Evolutionary conservation across 2,113 vertebrate species (phyloP), one percentile per base, ranked within the genome.

Genomic region (Syngnathus floridae): DNA sequence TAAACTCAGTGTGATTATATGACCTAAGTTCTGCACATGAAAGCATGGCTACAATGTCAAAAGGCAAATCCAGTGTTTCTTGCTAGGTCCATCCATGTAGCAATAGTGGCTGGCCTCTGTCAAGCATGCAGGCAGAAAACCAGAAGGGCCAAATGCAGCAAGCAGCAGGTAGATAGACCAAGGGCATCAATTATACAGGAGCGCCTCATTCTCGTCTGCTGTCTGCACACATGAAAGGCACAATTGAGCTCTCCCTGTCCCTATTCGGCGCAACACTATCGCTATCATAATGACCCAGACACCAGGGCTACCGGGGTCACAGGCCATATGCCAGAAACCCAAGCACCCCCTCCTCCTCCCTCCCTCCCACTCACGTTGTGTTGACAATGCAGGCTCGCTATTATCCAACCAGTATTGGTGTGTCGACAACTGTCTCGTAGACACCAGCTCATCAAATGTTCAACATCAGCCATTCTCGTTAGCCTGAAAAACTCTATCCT

Each of bases 241-340:
- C 40, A 43, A 38, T 59, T 26, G 58, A 61, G 38, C 14, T 17
- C 57, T 59, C 36, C 57, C 37, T 40, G 37, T 59, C 56, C 37
- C 57, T 59, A 59, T 60, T 61, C 21, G 22, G 13, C 40, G 40
- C 40, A 16, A 61, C 21, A 41, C 38, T 61, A 61, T 61, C 58
- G 19, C 58, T 61, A 61, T 61, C 40, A 61, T 61, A 61, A 61
- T 61, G 59, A 61, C 40, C 59, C 59, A 61, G 59, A 43, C 40
- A 26, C 38, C 7, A 6, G 40, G 59, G 21, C 59, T 61, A 43
- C 40, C 2, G 40, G 40, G 59, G 38, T 61, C 59, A 61, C 59
- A 43, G 59, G n/a, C 40, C 59, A 61, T 61, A 45, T 43, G 59
- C 59, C 59, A 61, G n/a, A 61, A 40, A 12, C 40, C 21, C 26